These are phyloP conservation scores for Perizoma affinitatum DNA, from an alignment of 2,888 invertebrate species.

Conservation along the genomic window DNA sequence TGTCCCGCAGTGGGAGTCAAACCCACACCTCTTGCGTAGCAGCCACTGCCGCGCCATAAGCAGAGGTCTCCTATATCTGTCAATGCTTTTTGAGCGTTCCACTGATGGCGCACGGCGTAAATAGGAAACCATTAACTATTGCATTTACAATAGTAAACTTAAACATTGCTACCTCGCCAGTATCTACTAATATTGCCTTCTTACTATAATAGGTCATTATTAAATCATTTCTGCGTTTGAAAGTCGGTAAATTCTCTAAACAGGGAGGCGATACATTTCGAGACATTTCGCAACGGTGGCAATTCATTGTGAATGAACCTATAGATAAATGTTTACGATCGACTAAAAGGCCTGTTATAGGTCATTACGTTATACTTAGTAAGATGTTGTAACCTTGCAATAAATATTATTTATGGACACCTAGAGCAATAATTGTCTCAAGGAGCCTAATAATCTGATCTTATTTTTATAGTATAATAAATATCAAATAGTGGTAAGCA, in stretches of 20 bases:
- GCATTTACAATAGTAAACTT: no score
- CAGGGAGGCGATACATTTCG: slow-evolving; percentile 15
- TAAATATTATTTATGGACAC: slow-evolving; percentile 23
- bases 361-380: slow-evolving; percentile 18
- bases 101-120: neutral
- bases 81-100: neutral
- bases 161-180: slow-evolving; percentile 1
- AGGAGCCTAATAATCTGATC: neutral
- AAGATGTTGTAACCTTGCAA: slow-evolving; percentile 19
- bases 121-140: slow-evolving; percentile 2
- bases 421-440: slow-evolving; percentile 23
- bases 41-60: no score
- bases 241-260: slow-evolving; percentile 23
- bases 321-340: slow-evolving; percentile 26
- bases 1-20: no score
- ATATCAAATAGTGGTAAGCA: no score
- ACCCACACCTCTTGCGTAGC: no score
- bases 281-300: slow-evolving; percentile 20
- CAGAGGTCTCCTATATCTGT: no score
- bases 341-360: slow-evolving; percentile 17
- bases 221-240: slow-evolving; percentile 27
- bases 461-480: neutral
- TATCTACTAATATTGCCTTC: slow-evolving; percentile 13
- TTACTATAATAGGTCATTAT: slow-evolving; percentile 28
- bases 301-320: slow-evolving; percentile 20